These are phyloP conservation scores for Macaca mulatta DNA, from an alignment of 2,113 vertebrate genomes.

Conservation along the genomic window DNA sequence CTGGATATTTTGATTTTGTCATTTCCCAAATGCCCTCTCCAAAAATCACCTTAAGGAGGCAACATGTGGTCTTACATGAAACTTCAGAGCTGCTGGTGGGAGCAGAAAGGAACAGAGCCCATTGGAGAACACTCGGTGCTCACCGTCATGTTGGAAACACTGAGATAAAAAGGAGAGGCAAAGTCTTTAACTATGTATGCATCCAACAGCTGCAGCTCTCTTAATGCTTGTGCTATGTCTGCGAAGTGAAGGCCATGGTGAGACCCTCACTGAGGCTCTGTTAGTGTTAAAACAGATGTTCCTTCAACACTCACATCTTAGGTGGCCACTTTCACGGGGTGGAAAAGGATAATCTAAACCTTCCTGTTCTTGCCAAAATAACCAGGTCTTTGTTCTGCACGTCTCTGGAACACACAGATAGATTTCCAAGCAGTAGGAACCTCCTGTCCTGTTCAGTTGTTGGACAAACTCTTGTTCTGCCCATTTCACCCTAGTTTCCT, in stretches of 20 bases:
- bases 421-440: slow-evolving; percentile 65
- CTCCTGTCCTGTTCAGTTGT: slow-evolving; percentile 57
- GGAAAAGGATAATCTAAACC: slow-evolving; percentile 76
- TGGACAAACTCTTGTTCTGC: slow-evolving; percentile 64
- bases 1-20: slow-evolving; percentile 41
- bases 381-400: slow-evolving; percentile 74
- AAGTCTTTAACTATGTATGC: not conserved
- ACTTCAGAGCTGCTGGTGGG: not conserved
- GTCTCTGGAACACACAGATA: slow-evolving; percentile 72
- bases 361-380: slow-evolving; percentile 77
- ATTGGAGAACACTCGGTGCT: not conserved
- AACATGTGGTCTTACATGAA: not conserved
- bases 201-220: not conserved
- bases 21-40: slow-evolving; percentile 47
- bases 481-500: slow-evolving; percentile 60
- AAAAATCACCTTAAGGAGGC: slow-evolving; percentile 44
- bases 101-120: not conserved
- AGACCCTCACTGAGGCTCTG: not conserved
- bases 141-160: not conserved
- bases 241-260: not conserved
- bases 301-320: slow-evolving; percentile 64
- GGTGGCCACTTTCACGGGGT: slow-evolving; percentile 76
- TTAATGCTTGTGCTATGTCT: not conserved
- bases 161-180: slow-evolving; percentile 38
- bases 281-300: slow-evolving; percentile 77